These are phyloP conservation scores for Eupithecia vulgata DNA, from an alignment of 2,888 invertebrate genomes.

Conservation along the genomic window DNA sequence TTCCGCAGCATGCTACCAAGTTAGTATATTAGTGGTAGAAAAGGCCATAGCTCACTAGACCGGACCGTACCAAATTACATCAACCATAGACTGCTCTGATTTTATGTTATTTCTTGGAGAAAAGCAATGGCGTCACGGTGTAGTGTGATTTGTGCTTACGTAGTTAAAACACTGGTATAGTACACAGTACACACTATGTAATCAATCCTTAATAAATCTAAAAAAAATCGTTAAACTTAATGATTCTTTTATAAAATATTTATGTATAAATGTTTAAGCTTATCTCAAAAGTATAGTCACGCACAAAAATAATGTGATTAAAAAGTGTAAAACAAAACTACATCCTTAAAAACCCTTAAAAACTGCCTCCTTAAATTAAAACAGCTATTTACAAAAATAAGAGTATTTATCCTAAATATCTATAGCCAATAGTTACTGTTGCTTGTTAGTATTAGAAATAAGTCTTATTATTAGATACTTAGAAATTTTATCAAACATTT, in stretches of 20 bases:
- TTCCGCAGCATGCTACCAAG: background rate
- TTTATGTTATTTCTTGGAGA: background rate
- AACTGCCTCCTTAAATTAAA: slow-evolving; percentile 59
- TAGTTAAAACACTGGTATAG: background rate
- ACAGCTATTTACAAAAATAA: slow-evolving; percentile 36
- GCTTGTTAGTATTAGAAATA: slow-evolving; percentile 72
- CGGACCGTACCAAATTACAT: background rate
- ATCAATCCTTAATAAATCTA: too few relatives aligned
- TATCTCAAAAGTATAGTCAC: slow-evolving; percentile 55
- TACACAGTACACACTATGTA: too few relatives aligned
- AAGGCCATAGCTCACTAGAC: slow-evolving; percentile 4
- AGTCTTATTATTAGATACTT: slow-evolving; percentile 60
- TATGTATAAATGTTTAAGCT: slow-evolving; percentile 17
- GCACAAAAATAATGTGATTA: slow-evolving; percentile 75
- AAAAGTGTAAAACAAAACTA: slow-evolving; percentile 50
- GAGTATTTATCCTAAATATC: slow-evolving; percentile 56
- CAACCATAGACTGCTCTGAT: background rate
- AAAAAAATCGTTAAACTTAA: too few relatives aligned
- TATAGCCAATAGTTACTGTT: slow-evolving; percentile 60
- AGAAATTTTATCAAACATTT: slow-evolving; percentile 51
- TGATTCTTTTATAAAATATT: too few relatives aligned
- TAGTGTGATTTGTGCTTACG: slow-evolving; percentile 8
- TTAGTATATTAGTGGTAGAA: background rate
- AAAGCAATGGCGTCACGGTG: slow-evolving; percentile 1
- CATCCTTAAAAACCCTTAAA: too few relatives aligned